Base-by-base conservation (phyloP, 1,140 invertebrate genomes). In the Episyrphus balteatus region DNA sequence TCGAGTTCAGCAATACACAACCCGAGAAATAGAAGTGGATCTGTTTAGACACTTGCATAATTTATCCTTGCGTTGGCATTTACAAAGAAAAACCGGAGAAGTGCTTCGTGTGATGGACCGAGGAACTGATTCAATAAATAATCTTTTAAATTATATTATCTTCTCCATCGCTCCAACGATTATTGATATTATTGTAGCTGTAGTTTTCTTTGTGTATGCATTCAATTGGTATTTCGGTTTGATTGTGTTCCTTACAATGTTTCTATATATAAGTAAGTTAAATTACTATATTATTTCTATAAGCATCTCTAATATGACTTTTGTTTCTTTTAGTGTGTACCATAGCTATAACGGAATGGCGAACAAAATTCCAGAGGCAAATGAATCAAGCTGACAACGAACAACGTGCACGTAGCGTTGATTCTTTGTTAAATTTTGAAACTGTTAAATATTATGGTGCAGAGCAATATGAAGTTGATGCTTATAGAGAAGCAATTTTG, bases 371-470 rank as follows among this genome's bases (percentile, higher is more conserved):
- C 66, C 83, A 94, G 57, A 73, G 92, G 30, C 75, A 84, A 13
- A 94, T 94, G 88, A 98, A 98, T 70, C 71, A 85, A 15, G 82
- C 89, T 0, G 93, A 98, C 61, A 98, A 98, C 71, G 86, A 83
- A 42, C 82, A 84, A 46, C 84, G 88, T 62, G 84, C 90, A n/a
- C 78, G 84, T 41, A 93, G 86, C 49, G 92, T 97, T 0, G 94
- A 98, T 67, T 96, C 93, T n/a, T 71, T 98, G 33, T 73, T 98
- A 1, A 98, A 98, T 71, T 97, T 93, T 73, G 93, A 98, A 73
- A 98, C 94, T 5, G 93, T 97, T 0, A 98, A 98, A 69, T 97
- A 98, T 71, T 98, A 97, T 62, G 86, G 86, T 21, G 91, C 91
- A 17, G 93, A 98, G 70, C 58, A 77, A 10, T 95, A 92, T 69